These are phyloP conservation scores for Drosophila kanekoi DNA, from an alignment of 2,888 invertebrate genomes.

Conservation along the genomic window DNA sequence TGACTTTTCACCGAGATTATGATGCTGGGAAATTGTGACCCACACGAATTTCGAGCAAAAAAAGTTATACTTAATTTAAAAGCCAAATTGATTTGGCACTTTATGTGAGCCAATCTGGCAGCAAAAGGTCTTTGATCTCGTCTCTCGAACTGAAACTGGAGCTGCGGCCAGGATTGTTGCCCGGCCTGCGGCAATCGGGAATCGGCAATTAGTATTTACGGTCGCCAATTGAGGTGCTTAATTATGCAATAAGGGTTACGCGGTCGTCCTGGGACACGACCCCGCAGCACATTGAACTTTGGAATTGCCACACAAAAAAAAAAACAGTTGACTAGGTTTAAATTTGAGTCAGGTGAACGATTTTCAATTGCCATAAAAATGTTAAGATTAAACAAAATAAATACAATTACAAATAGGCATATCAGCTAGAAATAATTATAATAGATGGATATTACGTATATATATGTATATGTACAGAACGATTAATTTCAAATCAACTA, in stretches of 20 bases:
- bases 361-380: slow-evolving; percentile 35
- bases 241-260: slow-evolving; percentile 65
- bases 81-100: background rate
- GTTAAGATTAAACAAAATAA: slow-evolving; percentile 24
- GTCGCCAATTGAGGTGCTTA: slow-evolving; percentile 44
- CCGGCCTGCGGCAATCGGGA: background rate
- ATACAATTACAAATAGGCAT: slow-evolving; percentile 21
- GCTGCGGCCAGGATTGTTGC: slow-evolving; percentile 1
- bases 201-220: slow-evolving; percentile 32
- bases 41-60: too few relatives aligned
- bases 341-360: slow-evolving; percentile 12
- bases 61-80: background rate
- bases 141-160: slow-evolving; percentile 4
- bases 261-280: slow-evolving; percentile 49
- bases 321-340: background rate
- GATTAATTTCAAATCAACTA: background rate
- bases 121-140: slow-evolving; percentile 25
- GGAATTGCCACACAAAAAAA: background rate
- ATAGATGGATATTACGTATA: background rate
- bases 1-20: too few relatives aligned
- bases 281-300: slow-evolving; percentile 68
- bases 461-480: slow-evolving; percentile 6
- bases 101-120: slow-evolving; percentile 22
- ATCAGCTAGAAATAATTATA: background rate
- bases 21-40: too few relatives aligned